Evolutionary conservation across 2,797 vertebrate genomes (phyloP).

Genomic region (Fundulus diaphanus): DNA sequence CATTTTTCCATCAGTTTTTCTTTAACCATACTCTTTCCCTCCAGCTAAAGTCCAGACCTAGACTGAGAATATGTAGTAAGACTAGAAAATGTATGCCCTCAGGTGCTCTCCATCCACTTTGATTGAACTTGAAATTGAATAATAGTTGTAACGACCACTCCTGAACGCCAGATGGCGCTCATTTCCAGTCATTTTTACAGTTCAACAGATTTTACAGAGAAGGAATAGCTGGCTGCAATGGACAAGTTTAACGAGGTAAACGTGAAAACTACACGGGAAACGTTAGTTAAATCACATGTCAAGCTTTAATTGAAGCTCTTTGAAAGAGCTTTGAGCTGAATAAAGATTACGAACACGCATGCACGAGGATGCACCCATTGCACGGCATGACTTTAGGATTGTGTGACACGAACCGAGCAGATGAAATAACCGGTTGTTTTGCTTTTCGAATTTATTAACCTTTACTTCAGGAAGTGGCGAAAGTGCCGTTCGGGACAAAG

Average conservation of each 20-base stretch:
- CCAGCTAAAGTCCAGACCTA: neutral
- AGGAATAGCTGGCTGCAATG: conserved; percentile 16
- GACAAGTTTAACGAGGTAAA: conserved; percentile 57
- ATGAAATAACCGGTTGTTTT: neutral
- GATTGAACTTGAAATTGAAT: neutral
- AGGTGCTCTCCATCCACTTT: too few species aligned
- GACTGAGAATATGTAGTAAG: neutral
- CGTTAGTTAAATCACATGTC: neutral
- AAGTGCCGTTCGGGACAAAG: conserved; percentile 88
- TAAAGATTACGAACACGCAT: too few species aligned
- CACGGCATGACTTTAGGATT: too few species aligned
- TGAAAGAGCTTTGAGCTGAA: fast-evolving
- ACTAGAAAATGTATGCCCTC: neutral
- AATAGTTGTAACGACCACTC: conserved; percentile 28
- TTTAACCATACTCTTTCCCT: too few species aligned
- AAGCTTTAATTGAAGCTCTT: neutral
- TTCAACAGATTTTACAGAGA: neutral
- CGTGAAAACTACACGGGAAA: neutral
- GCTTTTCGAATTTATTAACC: neutral
- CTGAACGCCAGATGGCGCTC: conserved; percentile 47
- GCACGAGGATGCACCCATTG: neutral
- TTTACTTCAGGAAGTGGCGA: conserved; percentile 87
- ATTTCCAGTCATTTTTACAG: neutral
- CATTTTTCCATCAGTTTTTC: too few species aligned
- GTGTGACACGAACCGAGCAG: neutral